Base-by-base conservation (phyloP, 2,113 vertebrate species). In the Dromaius novaehollandiae region DNA sequence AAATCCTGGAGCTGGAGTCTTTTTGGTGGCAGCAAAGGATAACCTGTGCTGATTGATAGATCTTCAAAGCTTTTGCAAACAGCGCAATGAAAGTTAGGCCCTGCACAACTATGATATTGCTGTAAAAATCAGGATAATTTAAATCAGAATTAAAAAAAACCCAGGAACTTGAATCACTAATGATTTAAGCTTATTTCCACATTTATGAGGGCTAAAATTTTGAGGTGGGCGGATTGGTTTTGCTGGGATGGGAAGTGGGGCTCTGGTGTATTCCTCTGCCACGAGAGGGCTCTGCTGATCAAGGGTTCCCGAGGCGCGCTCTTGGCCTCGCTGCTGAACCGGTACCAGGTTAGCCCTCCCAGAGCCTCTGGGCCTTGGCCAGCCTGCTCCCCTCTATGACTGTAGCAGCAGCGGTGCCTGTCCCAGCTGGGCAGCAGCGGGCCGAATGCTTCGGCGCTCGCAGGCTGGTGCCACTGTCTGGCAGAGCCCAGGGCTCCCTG, bases 1-100 rank as follows among this genome's bases (percentile, higher is more conserved):
- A 25, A 79, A 15, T n/a, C 19, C 34, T 32, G 26, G 25, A 78
- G 16, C 34, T 6, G 3, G 32, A 34, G 0, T 11, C 3, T 71
- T 87, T 48, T 55, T 22, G 4, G 16, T 30, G 30, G 4, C 40
- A 50, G 22, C 58, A 60, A 73, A 1, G 1, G 7, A 21, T 24
- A 76, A 46, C 26, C 30, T 1, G 0, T 15, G 30, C 30, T 1
- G 1, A 32, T 32, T 76, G 24, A 55, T 34, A 2, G 0, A 2
- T 63, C 13, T 24, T 22, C 7, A 7, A 44, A 65, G 30, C 16
- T 86, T 82, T 42, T 42, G 22, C 22, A 58, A 58, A 28, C 44
- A 4, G 21, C 55, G 20, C 28, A 20, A 6, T 74, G 30, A 17
- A 51, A 60, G 9, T 84, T 30, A 14, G 38, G 14, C 30, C 18